Percentiles rank a stretch among this genome's conserved stretches.
phyloP scores from a whole-genome alignment of 1,140 invertebrate genomes.

The Lasioglossum baleicum region DNA sequence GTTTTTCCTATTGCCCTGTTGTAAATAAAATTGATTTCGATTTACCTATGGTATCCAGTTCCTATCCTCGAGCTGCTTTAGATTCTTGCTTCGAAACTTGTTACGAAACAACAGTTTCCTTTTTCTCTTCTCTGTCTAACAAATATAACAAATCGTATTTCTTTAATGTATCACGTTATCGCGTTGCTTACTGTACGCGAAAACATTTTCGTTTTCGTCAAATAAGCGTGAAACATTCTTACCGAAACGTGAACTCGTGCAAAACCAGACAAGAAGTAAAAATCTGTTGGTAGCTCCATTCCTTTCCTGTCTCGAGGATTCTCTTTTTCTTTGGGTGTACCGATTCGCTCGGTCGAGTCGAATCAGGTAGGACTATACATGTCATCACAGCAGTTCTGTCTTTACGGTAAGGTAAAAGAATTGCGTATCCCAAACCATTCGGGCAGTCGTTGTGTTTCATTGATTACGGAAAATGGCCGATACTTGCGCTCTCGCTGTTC shows the following conservation, averaged over 20 bases:
- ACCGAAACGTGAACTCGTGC: not conserved
- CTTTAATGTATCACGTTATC: too few species aligned
- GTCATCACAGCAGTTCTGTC: too few species aligned
- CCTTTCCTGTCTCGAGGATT: not conserved
- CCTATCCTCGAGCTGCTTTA: constrained; percentile 41
- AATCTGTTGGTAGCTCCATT: constrained; percentile 29
- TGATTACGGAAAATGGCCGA: too few species aligned
- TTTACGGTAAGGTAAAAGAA: too few species aligned
- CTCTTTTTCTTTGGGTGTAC: not conserved
- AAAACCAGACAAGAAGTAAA: constrained; percentile 8
- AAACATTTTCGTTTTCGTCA: too few species aligned
- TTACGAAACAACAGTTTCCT: not conserved
- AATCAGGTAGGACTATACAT: not conserved
- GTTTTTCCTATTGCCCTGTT: constrained; percentile 46
- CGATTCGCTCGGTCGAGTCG: too few species aligned
- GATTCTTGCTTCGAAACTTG: constrained; percentile 35
- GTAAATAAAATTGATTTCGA: constrained; percentile 64
- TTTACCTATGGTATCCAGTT: constrained; percentile 37
- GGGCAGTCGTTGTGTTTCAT: too few species aligned
- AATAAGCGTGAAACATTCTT: not conserved
- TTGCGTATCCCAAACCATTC: too few species aligned
- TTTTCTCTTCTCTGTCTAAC: not conserved
- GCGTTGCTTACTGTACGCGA: too few species aligned
- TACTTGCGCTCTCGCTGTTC: too few species aligned
- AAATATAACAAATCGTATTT: not conserved